Evolutionary conservation across 2,888 invertebrate species (phyloP), one percentile per base, ranked within the genome.

Genomic region (Hyppa rectilinea): DNA sequence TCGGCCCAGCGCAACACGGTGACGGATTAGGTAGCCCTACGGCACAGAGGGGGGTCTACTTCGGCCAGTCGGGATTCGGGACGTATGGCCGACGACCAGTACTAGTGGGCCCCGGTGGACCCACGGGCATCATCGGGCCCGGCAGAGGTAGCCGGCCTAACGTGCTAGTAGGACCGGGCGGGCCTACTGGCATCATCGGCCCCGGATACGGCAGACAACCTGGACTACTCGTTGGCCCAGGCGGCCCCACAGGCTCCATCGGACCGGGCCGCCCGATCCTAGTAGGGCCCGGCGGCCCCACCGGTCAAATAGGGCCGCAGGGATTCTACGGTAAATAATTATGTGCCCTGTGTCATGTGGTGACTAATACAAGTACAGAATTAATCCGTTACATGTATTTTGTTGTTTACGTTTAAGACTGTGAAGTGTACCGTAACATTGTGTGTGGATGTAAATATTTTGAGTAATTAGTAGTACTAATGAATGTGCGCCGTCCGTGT

Each of bases 271-370:
- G 89, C n/a, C 85, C 80, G 26, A 55, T 89, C 17, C 76, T 89
- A 12, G 85, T 85, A 7, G 96, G 96, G 2, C 96, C 96, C 1
- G 96, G 96, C 0, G 95, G 95, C 2, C 94, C 94, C 31, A 92
- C 92, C 0, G 95, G 94, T 4, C 84, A 83, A 17, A 90, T 93
- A 68, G 93, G 95, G 5, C 92, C 94, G 0, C 87, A 88, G 55
- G 83, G 87, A 72, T 91, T 86, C 77, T 96, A 96, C 64, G 96
- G 96, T 89, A 91, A 88, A 91, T 96, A 85, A 72, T n/a, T 61
- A n/a, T 81, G 71, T 77, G 71, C 47, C 56, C 52, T 61, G 61
- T 72, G 58, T 55, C 26, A 56, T 81, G 81, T 84, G 79, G 75
- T 88, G 82, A 89, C 88, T 90, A 90, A 89, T 84, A 74, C 20